Conservation (phyloP, 1,140 invertebrate species). For the Drosophila mojavensis region DNA sequence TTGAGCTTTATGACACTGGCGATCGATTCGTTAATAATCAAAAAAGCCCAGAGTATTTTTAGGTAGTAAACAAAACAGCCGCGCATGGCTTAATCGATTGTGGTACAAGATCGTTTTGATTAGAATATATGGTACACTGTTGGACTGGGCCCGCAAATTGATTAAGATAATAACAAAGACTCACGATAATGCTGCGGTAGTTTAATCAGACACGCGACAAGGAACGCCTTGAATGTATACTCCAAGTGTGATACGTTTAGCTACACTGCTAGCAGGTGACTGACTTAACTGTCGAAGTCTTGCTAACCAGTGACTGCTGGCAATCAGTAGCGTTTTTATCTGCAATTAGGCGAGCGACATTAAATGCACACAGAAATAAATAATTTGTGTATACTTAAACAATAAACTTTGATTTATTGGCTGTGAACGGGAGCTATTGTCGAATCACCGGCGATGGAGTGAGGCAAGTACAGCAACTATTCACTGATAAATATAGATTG, state of each 20-base stretch:
- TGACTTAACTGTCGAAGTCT: conserved; percentile 34
- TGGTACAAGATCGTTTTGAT: conserved; percentile 48
- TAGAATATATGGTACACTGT: conserved; percentile 58
- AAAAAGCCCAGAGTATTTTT: conserved; percentile 62
- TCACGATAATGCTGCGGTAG: conserved; percentile 40
- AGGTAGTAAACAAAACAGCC: conserved; percentile 56
- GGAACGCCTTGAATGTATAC: neutral
- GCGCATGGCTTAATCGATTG: conserved; percentile 64
- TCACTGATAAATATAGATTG: conserved; percentile 55
- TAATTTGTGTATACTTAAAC: conserved; percentile 54
- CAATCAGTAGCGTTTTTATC: conserved; percentile 27
- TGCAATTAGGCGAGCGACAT: conserved; percentile 19
- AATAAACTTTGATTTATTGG: conserved; percentile 73
- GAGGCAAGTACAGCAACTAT: neutral
- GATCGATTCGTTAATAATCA: conserved; percentile 30
- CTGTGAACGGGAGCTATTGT: conserved; percentile 24
- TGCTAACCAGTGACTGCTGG: conserved; percentile 23
- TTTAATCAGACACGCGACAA: conserved; percentile 14
- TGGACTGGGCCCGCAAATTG: conserved; percentile 22
- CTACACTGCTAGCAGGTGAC: conserved; percentile 53
- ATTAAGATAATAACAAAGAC: conserved; percentile 59
- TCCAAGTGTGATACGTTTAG: conserved; percentile 47
- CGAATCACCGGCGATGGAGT: conserved; percentile 26
- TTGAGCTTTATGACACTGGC: conserved; percentile 34
- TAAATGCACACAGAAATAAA: conserved; percentile 54